Percentiles rank a stretch among this genome's conserved stretches.
Evolutionary conservation across 2,888 invertebrate species (phyloP).

Genomic region (Amblyjoppa proteus): DNA sequence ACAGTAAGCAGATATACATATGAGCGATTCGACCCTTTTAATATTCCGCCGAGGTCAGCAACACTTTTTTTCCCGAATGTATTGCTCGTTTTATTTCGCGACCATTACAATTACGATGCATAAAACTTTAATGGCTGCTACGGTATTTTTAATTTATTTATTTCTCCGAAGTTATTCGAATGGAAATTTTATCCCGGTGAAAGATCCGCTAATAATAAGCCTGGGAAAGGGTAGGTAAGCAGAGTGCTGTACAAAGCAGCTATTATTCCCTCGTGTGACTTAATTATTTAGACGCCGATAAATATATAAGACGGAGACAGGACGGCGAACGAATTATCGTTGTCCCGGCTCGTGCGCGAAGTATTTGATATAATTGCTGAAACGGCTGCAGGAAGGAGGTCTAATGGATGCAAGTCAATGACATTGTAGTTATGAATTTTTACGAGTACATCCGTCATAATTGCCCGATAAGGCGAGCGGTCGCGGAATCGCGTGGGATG

Average conservation of each 20-base stretch:
- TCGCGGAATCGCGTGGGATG: slow-evolving; percentile 14
- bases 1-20: neutral
- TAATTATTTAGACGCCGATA: neutral
- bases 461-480: neutral
- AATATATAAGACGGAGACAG: neutral
- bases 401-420: slow-evolving; percentile 52
- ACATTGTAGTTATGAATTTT: slow-evolving; percentile 51
- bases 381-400: slow-evolving; percentile 11
- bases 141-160: neutral
- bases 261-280: neutral
- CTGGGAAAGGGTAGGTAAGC: neutral
- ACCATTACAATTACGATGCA: neutral
- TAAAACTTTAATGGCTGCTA: neutral
- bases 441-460: neutral
- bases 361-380: neutral
- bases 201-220: neutral
- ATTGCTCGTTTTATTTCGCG: neutral
- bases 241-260: neutral
- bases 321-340: neutral
- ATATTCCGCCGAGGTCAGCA: neutral
- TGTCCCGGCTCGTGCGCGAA: neutral
- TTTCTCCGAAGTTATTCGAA: neutral
- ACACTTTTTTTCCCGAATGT: neutral
- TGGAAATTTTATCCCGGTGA: neutral
- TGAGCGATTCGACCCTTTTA: neutral